A percentile compares a stretch with the other conserved stretches of the same genome.
Evolutionary conservation across 2,888 invertebrate genomes (phyloP).

Genomic region (Thymelicus acteon): DNA sequence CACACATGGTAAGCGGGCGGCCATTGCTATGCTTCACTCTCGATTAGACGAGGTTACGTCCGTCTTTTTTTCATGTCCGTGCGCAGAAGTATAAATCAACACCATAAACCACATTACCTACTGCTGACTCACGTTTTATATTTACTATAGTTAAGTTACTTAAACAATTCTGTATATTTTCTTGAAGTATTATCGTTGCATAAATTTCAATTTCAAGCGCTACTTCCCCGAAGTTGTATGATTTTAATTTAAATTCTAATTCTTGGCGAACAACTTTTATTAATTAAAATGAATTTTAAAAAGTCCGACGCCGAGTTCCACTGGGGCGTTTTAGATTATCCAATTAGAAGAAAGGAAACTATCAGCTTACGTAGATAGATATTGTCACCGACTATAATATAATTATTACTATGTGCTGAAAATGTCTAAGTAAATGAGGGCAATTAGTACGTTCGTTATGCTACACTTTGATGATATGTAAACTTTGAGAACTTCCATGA

Average conservation of each 20-base stretch:
- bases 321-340: neutral
- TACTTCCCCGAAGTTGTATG: slow-evolving; percentile 22
- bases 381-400: neutral
- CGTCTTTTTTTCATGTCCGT: too few relatives aligned
- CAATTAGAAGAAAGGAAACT: slow-evolving; percentile 5
- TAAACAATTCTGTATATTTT: neutral
- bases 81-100: too few relatives aligned
- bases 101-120: too few relatives aligned
- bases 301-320: slow-evolving; percentile 3
- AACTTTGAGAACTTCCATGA: neutral
- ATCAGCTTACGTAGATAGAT: neutral
- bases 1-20: too few relatives aligned
- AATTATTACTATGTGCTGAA: neutral
- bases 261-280: slow-evolving; percentile 33
- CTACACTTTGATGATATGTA: slow-evolving; percentile 1
- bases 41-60: too few relatives aligned
- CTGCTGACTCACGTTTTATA: too few relatives aligned
- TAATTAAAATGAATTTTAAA: slow-evolving; percentile 35
- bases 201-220: slow-evolving; percentile 30
- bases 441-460: neutral
- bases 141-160: too few relatives aligned
- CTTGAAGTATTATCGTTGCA: slow-evolving; percentile 12
- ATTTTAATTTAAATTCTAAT: slow-evolving; percentile 36
- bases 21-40: too few relatives aligned
- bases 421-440: neutral